Evolutionary conservation across 2,888 invertebrate genomes (phyloP), one percentile per base, ranked within the genome.

Genomic region (Diploptera punctata): DNA sequence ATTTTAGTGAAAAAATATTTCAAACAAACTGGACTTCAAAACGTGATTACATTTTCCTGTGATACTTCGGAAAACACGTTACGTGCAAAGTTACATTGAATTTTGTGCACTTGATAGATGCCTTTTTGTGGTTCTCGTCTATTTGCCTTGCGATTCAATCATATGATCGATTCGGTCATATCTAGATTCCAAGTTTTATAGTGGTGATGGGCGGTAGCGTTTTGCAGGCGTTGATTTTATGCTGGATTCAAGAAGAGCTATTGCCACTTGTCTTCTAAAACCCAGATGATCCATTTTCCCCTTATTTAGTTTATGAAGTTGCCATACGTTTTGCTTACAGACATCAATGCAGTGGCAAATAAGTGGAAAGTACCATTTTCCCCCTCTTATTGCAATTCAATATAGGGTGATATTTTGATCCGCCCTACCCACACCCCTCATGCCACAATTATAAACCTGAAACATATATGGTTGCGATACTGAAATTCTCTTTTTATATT

Each of bases 301-400:
- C 9, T 18, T 7, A 61, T 38, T 33, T 16, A 18, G 19, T 10
- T 24, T 18, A 16, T 61, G 31, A 18, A 47, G 7, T 10, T 47
- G 47, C 47, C 47, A 47, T 47, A n/a, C 29, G 75, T 79, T 80
- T 62, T 78, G 78, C 31, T 77, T 73, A 9, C 77, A 75, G 73
- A 77, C 75, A 75, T 79, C 79, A 26, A 79, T 65, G 44, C 75
- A 76, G 54, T 79, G 77, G 10, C 69, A 16, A 16, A 79, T 70
- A n/a, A 79, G 71, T 7, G 78, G 76, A 72, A 79, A 77, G 62
- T 80, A 79, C 77, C 78, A 79, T 65, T 79, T 80, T 72, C 78
- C 79, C 19, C 78, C 78, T 71, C 78, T 73, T 0, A 78, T 77
- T 7, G 68, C 61, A 18, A 75, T 67, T 52, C 78, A 60, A 67